Conservation (phyloP, 2,113 vertebrate genomes). For the Percopsis transmontana region DNA sequence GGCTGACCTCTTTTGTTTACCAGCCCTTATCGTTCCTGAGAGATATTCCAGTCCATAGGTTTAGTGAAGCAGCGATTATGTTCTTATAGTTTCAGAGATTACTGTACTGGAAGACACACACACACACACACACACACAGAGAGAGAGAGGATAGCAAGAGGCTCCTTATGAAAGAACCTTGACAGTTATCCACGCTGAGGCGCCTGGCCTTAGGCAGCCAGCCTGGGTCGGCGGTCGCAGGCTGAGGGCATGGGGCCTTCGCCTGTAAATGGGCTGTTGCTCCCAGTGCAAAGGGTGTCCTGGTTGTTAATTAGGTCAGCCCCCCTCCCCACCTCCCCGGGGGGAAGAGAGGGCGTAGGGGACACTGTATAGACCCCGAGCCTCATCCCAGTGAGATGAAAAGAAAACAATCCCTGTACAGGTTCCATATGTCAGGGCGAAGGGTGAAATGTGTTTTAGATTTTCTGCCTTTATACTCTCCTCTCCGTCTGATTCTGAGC, state of each 20-base stretch:
- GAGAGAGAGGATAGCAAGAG: neutral
- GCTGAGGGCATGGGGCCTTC: slow-evolving; percentile 4
- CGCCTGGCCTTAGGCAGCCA: neutral
- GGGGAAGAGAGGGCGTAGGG: slow-evolving; percentile 53
- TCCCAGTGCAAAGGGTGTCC: slow-evolving; percentile 38
- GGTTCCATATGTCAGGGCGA: slow-evolving; percentile 67
- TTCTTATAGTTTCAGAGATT: neutral
- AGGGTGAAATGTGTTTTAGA: slow-evolving; percentile 72
- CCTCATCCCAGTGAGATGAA: slow-evolving; percentile 64
- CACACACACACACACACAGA: neutral
- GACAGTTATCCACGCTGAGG: slow-evolving; percentile 8
- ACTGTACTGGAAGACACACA: neutral
- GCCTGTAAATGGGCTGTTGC: slow-evolving; percentile 37
- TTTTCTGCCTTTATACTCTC: slow-evolving; percentile 56
- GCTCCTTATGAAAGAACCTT: neutral
- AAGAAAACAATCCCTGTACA: slow-evolving; percentile 67
- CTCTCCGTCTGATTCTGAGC: slow-evolving; percentile 49
- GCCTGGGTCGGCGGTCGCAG: slow-evolving; percentile 2
- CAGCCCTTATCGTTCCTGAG: neutral
- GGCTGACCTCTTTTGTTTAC: neutral
- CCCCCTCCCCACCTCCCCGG: slow-evolving; percentile 20
- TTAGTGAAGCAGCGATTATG: neutral
- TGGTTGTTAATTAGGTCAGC: slow-evolving; percentile 61
- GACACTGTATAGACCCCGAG: slow-evolving; percentile 55
- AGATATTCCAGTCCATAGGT: neutral